Evolutionary conservation across 2,888 invertebrate species (phyloP).

Genomic region (Deladenus siricidicola): DNA sequence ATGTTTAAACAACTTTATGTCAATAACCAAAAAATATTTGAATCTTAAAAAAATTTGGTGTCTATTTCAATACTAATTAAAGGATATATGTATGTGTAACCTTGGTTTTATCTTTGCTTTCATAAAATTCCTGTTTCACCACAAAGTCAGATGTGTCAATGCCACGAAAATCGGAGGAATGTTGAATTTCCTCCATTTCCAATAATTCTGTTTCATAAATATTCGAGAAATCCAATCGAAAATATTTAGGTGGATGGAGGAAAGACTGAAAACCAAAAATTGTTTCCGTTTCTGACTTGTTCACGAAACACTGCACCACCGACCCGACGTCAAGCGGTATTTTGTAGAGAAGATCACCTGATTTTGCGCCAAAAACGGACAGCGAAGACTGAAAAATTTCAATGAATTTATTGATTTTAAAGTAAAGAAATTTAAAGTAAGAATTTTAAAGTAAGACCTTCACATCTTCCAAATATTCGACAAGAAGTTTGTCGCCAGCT

Average conservation of each 20-base stretch:
- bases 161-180: slow-evolving; percentile 75
- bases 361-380: slow-evolving; percentile 68
- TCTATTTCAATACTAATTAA: too few species aligned
- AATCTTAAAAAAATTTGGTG: too few species aligned
- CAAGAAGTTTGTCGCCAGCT: slow-evolving; percentile 72
- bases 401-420: neutral
- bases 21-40: neutral
- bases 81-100: too few species aligned
- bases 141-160: slow-evolving; percentile 72
- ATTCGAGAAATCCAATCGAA: slow-evolving; percentile 71
- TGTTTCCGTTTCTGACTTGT: slow-evolving; percentile 61
- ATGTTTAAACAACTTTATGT: slow-evolving; percentile 4
- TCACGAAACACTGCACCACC: slow-evolving; percentile 73
- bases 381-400: slow-evolving; percentile 65
- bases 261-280: slow-evolving; percentile 91
- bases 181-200: slow-evolving; percentile 45
- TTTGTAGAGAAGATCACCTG: slow-evolving; percentile 67
- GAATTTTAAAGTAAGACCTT: slow-evolving; percentile 71
- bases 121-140: slow-evolving; percentile 81
- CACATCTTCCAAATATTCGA: slow-evolving; percentile 84
- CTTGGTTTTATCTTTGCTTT: slow-evolving; percentile 82
- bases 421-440: neutral
- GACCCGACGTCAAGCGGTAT: slow-evolving; percentile 65
- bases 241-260: slow-evolving; percentile 78
- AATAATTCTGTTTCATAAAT: slow-evolving; percentile 15